phyloP scores from a whole-genome alignment of 2,797 vertebrate species.

The Sebastes kiyomatsui region DNA sequence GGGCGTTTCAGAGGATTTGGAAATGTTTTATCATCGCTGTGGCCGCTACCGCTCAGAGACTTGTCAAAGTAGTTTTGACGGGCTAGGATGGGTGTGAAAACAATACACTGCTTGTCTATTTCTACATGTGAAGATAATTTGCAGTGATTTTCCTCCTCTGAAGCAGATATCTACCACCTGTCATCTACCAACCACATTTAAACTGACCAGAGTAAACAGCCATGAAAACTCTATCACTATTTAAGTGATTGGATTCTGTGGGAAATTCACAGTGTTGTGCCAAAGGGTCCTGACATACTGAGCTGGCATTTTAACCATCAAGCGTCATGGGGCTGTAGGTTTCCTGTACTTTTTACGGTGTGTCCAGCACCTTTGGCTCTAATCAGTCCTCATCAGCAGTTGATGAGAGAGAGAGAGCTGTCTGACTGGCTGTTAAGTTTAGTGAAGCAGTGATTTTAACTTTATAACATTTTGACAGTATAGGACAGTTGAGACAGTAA shows the following conservation, averaged over 20 bases:
- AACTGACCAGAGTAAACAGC: not conserved
- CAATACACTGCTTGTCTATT: not conserved
- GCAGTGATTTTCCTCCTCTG: not conserved
- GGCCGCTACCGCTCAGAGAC: not conserved
- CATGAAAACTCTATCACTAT: not conserved
- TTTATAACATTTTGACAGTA: not conserved
- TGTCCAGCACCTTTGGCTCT: not conserved
- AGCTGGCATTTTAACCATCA: not conserved
- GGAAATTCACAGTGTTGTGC: too few relatives aligned
- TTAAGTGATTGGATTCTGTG: not conserved
- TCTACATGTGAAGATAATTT: not conserved
- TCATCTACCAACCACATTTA: not conserved
- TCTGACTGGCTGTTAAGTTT: not conserved
- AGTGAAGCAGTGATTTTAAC: not conserved
- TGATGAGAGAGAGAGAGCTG: not conserved
- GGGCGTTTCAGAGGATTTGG: not conserved
- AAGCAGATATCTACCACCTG: not conserved
- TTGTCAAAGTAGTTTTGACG: too few relatives aligned
- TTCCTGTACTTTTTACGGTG: not conserved
- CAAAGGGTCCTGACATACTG: not conserved
- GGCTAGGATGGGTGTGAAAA: not conserved
- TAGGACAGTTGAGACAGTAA: not conserved
- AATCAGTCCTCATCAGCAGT: too few relatives aligned
- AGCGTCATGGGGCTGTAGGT: not conserved
- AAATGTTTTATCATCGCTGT: slow-evolving; percentile 5